Conservation (phyloP, 1,140 invertebrate genomes). For the Hirudo medicinalis region DNA sequence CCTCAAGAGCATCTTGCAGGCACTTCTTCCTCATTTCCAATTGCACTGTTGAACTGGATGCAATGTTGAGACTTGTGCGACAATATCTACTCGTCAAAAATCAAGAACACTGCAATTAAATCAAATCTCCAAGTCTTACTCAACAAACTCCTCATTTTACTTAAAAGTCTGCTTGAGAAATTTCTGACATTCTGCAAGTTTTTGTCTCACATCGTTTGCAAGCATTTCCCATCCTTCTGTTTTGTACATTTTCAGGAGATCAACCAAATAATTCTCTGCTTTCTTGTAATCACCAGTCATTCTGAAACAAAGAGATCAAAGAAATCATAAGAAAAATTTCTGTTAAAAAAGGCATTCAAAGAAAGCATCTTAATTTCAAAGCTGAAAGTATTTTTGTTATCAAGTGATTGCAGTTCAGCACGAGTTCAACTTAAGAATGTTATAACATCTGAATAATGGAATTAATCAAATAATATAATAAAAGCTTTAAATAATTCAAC, state of each 20-base stretch:
- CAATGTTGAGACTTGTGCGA: slow-evolving; percentile 20
- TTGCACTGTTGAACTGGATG: slow-evolving; percentile 11
- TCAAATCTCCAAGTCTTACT: no score
- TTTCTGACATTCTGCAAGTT: slow-evolving; percentile 71
- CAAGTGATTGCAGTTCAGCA: no score
- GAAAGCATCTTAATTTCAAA: no score
- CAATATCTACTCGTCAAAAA: slow-evolving; percentile 6
- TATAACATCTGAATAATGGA: slow-evolving; percentile 1
- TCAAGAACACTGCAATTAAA: neutral
- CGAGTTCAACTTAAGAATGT: no score
- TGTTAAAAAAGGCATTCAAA: no score
- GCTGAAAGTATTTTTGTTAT: no score
- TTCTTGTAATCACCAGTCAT: slow-evolving; percentile 70
- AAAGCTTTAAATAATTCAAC: no score
- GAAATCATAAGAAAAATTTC: no score
- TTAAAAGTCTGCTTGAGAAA: slow-evolving; percentile 58
- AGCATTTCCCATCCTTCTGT: slow-evolving; percentile 72
- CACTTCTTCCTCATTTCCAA: slow-evolving; percentile 9
- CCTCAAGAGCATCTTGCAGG: slow-evolving; percentile 4
- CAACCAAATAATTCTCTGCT: slow-evolving; percentile 70
- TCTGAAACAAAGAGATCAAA: slow-evolving; percentile 28
- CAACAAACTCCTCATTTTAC: slow-evolving; percentile 27
- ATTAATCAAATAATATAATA: neutral
- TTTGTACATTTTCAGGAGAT: slow-evolving; percentile 69
- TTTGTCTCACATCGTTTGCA: slow-evolving; percentile 62